Evolutionary conservation across 2,888 invertebrate species (phyloP).

Genomic region (Caenorhabditis doughertyi): DNA sequence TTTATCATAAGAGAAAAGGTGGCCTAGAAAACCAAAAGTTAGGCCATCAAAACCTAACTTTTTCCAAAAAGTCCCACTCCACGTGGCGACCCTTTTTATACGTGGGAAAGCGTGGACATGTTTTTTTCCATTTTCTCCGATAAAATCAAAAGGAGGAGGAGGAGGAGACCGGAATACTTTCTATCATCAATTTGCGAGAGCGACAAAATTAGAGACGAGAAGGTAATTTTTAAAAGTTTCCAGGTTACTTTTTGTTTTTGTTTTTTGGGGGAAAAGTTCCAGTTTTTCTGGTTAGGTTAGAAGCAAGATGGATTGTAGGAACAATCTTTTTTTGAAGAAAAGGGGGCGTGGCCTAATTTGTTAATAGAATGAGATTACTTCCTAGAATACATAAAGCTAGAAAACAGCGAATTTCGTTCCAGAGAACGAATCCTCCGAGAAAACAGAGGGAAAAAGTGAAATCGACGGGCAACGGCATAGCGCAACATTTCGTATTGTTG

Average conservation of each 20-base stretch:
- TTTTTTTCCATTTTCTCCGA: slow-evolving; percentile 2
- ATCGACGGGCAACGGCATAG: background rate
- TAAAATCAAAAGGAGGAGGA: slow-evolving; percentile 3
- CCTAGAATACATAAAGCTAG: background rate
- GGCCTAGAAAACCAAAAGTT: background rate
- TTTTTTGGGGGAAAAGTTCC: background rate
- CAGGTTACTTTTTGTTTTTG: background rate
- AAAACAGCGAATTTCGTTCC: background rate
- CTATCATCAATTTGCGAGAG: background rate
- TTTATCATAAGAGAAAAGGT: too few relatives aligned
- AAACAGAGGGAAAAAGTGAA: background rate
- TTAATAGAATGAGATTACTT: background rate
- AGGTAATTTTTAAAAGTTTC: slow-evolving; percentile 1
- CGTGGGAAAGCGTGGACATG: background rate
- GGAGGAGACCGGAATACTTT: slow-evolving; percentile 13
- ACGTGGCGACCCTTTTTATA: background rate
- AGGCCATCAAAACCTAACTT: background rate
- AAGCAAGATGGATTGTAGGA: too few relatives aligned
- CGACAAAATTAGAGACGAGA: background rate
- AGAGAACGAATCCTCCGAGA: background rate
- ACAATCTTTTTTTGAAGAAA: background rate
- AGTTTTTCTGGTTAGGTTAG: too few relatives aligned
- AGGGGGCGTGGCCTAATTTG: background rate
- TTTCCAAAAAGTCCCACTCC: background rate
- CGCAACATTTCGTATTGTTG: background rate